Evolutionary conservation across 2,888 invertebrate genomes (phyloP).

Genomic region (Dendrolimus pini): DNA sequence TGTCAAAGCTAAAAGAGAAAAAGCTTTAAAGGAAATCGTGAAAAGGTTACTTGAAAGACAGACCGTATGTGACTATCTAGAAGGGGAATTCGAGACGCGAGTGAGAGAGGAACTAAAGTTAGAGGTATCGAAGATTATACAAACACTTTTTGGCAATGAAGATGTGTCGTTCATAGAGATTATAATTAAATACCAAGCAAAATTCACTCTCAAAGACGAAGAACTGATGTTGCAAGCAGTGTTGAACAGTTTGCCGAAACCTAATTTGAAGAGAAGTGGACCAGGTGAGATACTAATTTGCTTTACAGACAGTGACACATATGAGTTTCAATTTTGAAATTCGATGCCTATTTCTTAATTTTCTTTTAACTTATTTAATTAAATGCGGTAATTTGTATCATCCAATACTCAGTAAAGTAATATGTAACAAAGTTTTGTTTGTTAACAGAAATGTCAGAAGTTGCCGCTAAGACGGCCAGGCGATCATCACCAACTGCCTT

Average conservation of each 20-base stretch:
- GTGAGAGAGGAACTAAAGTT: constrained; percentile 36
- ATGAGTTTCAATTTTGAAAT: too few species aligned
- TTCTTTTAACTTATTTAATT: too few species aligned
- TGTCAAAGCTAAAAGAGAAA: constrained; percentile 38
- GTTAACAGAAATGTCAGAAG: constrained; percentile 36
- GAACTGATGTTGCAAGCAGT: constrained; percentile 44
- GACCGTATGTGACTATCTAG: constrained; percentile 22
- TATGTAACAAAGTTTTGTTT: constrained; percentile 7
- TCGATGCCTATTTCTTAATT: too few species aligned
- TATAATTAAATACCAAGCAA: constrained; percentile 48
- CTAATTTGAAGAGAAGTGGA: constrained; percentile 34
- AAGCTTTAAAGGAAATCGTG: constrained; percentile 44
- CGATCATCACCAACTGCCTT: constrained; percentile 1
- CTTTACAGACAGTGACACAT: neutral
- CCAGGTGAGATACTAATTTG: constrained; percentile 41
- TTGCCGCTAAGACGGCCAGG: constrained; percentile 31
- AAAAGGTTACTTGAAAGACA: constrained; percentile 39
- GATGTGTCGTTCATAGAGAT: constrained; percentile 57
- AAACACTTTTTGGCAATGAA: constrained; percentile 44
- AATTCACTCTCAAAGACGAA: constrained; percentile 34
- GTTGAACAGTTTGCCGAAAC: constrained; percentile 37
- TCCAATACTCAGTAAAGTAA: neutral
- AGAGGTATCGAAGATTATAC: constrained; percentile 28
- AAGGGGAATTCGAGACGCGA: constrained; percentile 27
- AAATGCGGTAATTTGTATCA: too few species aligned